Base-by-base conservation (phyloP, 2,113 vertebrate species). In the Melanotaenia duboulayi region DNA sequence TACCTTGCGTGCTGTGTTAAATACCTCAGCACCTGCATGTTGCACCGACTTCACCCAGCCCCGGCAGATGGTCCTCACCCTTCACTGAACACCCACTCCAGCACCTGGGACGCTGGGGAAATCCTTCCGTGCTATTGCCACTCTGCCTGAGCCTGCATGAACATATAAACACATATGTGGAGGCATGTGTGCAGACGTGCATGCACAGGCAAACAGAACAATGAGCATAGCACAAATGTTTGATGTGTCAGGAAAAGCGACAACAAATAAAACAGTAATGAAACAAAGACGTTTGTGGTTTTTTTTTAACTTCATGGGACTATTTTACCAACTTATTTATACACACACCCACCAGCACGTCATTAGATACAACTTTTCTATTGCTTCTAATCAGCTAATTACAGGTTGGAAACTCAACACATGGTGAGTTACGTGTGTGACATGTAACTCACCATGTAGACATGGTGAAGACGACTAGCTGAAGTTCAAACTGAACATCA, bases 21-120 rank as follows among this genome's bases (percentile, higher is more conserved):
- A 90, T 85, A 92, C 75, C 89, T 85, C 81, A 78, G 87, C 89
- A 91, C 89, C 90, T 92, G 90, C 88, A 91, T 90, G 89, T 92
- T 86, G 74, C 80, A 55, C 77, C 81, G 83, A 87, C 88, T 85
- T 85, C 76, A 79, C 87, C 88, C 82, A 56, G 78, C 80, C 66
- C 73, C 60, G 75, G 77, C 92, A 94, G 92, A 93, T 93, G 92
- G 92, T 92, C 85, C 71, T 86, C 80, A 88, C 89, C 62, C 87
- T 82, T 56, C 65, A 40, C 59, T 65, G 84, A 65, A 37, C 87
- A 82, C 85, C 83, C 69, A 68, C 84, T 74, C 80, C 78, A 65
- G 88, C 91, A 93, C 91, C 90, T 92, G 87, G 85, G 82, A 87
- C 86, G 56, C 69, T 19, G 58, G 87, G 86, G 90, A 92, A 62